Evolutionary conservation across 2,888 invertebrate genomes (phyloP).

Genomic region (Linnaemya tessellans): DNA sequence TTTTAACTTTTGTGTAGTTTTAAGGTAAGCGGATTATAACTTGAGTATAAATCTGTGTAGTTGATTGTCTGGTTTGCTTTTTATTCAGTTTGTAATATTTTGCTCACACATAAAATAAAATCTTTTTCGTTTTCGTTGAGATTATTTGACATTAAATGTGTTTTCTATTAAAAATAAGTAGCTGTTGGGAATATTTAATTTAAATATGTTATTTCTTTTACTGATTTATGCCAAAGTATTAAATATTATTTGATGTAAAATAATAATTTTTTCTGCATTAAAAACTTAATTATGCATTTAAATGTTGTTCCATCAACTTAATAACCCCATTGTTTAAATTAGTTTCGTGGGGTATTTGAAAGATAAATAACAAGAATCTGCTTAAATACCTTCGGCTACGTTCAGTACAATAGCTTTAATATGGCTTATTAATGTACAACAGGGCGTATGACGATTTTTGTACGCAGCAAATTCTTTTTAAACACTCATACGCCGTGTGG

Average conservation of each 20-base stretch:
- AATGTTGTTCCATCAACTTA: slow-evolving; percentile 12
- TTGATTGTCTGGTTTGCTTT: background rate
- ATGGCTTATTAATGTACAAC: background rate
- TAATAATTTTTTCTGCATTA: background rate
- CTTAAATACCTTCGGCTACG: background rate
- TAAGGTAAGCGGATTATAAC: background rate
- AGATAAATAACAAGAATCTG: background rate
- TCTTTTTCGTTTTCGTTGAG: background rate
- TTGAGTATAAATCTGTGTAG: slow-evolving; percentile 9
- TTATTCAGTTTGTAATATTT: slow-evolving; percentile 1
- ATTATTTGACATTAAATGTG: slow-evolving; percentile 44
- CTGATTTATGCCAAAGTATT: slow-evolving; percentile 2
- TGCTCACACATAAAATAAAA: background rate
- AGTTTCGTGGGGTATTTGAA: slow-evolving; percentile 19
- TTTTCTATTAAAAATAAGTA: slow-evolving; percentile 18
- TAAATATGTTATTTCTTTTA: slow-evolving; percentile 9
- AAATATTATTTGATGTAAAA: slow-evolving; percentile 16
- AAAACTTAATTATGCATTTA: slow-evolving; percentile 27
- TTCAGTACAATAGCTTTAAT: background rate
- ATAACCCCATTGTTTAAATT: slow-evolving; percentile 35
- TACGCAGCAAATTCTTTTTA: background rate
- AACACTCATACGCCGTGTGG: background rate
- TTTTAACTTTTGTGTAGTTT: background rate
- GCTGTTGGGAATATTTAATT: slow-evolving; percentile 52
- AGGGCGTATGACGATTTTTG: background rate